Percentiles rank a stretch among this genome's conserved stretches.
Conservation (phyloP, 2,888 invertebrate species). For the Temnothorax rugatulus region DNA sequence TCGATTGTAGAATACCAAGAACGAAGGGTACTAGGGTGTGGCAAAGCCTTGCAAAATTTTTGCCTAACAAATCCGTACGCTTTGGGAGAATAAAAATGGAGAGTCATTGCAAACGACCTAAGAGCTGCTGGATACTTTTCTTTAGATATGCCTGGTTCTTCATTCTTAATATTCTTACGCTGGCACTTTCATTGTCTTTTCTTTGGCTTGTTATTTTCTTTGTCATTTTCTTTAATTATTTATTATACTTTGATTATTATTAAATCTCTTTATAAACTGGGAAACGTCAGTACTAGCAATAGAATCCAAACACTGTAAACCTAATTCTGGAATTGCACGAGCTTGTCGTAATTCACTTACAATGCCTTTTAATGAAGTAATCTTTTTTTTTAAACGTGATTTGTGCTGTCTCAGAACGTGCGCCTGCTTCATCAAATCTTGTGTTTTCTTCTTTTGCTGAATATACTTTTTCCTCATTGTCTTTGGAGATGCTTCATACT, state of each 20-base stretch:
- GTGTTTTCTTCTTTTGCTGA: background rate
- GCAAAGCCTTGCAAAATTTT: background rate
- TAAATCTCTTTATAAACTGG: background rate
- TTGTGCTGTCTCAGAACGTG: background rate
- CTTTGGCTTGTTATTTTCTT: background rate
- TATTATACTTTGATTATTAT: background rate
- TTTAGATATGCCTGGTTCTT: background rate
- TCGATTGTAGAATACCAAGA: background rate
- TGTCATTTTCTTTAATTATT: background rate
- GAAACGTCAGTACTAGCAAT: constrained; percentile 6
- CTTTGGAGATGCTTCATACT: background rate
- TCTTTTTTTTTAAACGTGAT: background rate
- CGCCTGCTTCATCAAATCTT: background rate
- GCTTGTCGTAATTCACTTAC: background rate
- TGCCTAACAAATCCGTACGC: background rate
- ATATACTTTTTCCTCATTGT: background rate
- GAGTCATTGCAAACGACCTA: background rate
- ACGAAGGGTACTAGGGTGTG: background rate
- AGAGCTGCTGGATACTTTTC: constrained; percentile 20
- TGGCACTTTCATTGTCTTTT: background rate
- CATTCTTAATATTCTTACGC: background rate
- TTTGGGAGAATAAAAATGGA: constrained; percentile 18
- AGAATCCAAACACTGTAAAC: background rate
- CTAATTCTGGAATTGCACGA: background rate
- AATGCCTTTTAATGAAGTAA: background rate